A percentile compares a stretch with the other conserved stretches of the same genome.
Evolutionary conservation across 2,113 vertebrate genomes (phyloP).

Genomic region (Pampusana beccarii): DNA sequence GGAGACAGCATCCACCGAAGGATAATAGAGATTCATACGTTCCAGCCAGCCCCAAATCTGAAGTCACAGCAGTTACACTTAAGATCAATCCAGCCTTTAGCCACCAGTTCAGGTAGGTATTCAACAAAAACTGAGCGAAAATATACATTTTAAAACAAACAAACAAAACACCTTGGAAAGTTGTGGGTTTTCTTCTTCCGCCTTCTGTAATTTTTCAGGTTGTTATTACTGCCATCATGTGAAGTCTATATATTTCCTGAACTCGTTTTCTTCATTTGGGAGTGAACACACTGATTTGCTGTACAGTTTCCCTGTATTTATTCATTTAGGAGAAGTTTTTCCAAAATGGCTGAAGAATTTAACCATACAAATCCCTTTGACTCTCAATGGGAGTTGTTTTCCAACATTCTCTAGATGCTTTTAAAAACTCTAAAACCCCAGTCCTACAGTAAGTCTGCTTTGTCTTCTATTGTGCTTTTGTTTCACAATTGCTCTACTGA

Average conservation of each 20-base stretch:
- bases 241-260: neutral
- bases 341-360: neutral
- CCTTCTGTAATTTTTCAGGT: neutral
- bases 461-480: neutral
- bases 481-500: neutral
- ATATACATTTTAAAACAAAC: neutral
- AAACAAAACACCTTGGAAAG: neutral
- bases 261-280: neutral
- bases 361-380: neutral
- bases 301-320: neutral
- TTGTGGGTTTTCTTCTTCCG: neutral
- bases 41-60: neutral
- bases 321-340: neutral
- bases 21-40: neutral
- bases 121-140: neutral
- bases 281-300: neutral
- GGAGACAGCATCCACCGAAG: neutral
- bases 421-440: neutral
- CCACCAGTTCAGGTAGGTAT: neutral
- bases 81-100: neutral
- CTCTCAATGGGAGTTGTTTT: neutral
- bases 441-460: neutral
- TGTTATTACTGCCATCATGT: neutral
- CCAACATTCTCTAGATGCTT: neutral
- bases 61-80: neutral